Base-by-base conservation (phyloP, 1,140 invertebrate species). In the Lepidurus packardi region DNA sequence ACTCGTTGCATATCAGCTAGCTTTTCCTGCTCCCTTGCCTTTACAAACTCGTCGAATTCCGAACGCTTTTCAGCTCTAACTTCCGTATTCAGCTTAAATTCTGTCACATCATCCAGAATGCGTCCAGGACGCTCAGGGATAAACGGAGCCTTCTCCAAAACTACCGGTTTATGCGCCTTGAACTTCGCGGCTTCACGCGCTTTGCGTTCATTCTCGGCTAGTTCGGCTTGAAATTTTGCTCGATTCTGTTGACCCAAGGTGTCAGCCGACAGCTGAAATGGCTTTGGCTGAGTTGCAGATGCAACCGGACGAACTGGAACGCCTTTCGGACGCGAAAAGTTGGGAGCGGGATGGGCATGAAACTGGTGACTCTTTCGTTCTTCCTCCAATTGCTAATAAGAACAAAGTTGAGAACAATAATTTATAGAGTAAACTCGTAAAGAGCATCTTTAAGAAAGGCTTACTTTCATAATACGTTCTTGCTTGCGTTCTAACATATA, bases 381-480 rank as follows among this genome's bases (percentile, higher is more conserved):
- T 16, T 76, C 76, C 25, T 77, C 43, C 76, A 77, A 34, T 11
- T 53, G 44, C 76, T 77, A 45, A 1, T 3, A 44, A 42, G 16
- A 47, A 45, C 34, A 65, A 65, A 65, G n/a, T 16, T 43, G 75
- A 42, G 21, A 75, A 42, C 16, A 75, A 42, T 75, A 1, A 76
- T 10, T 0, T 42, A 24, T 21, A 16, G 1, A 47, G 0, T 7
- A 16, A 74, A 42, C 73, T 74, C 7, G 21, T 25, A 42, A 16
- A 11, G 10, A 25, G 1, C 11, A 21, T 21, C 21, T 16, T 16
- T 7, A 2, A 75, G 1, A 41, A n/a, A 21, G 16, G 42, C n/a
- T 41, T 77, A 77, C 76, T 41, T 77, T 77, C 44, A 53, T 41
- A 44, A 77, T 65, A 34, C 65, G 45, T 47, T 77, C 65, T 24